Conservation (phyloP, 2,797 vertebrate species). For the Schizopygopsis malacanthus region DNA sequence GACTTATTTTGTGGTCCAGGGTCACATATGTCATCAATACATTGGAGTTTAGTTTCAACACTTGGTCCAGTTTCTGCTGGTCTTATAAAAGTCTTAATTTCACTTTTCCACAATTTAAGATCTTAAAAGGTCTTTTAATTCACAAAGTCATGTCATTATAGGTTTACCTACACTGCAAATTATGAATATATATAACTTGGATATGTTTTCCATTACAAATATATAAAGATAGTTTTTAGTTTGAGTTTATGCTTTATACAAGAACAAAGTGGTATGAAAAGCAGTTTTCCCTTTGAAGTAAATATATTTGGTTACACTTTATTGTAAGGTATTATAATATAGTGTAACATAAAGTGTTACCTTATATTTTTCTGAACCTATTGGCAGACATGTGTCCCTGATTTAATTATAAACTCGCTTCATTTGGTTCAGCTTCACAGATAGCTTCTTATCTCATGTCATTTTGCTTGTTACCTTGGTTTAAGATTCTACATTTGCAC, state of each 20-base stretch:
- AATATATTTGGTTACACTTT: not conserved
- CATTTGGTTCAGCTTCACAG: not conserved
- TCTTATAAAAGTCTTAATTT: not conserved
- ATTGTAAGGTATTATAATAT: too few species aligned
- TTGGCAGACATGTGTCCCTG: not conserved
- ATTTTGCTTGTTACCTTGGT: not conserved
- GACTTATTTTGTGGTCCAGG: too few species aligned
- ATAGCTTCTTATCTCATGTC: not conserved
- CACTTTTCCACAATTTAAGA: not conserved
- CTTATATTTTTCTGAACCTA: not conserved
- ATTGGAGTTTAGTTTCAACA: not conserved
- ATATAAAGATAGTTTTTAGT: not conserved
- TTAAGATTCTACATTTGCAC: not conserved
- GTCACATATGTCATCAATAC: not conserved
- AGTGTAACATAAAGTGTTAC: not conserved
- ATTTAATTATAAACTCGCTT: not conserved
- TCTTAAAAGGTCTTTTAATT: not conserved
- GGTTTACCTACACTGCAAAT: not conserved
- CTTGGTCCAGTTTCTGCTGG: not conserved
- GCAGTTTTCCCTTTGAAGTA: not conserved
- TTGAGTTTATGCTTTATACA: too few species aligned
- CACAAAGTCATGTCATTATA: not conserved
- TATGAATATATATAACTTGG: not conserved
- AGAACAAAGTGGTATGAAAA: not conserved
- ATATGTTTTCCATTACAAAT: not conserved